Conservation (phyloP, 2,113 vertebrate species). For the Patagioenas fasciata region DNA sequence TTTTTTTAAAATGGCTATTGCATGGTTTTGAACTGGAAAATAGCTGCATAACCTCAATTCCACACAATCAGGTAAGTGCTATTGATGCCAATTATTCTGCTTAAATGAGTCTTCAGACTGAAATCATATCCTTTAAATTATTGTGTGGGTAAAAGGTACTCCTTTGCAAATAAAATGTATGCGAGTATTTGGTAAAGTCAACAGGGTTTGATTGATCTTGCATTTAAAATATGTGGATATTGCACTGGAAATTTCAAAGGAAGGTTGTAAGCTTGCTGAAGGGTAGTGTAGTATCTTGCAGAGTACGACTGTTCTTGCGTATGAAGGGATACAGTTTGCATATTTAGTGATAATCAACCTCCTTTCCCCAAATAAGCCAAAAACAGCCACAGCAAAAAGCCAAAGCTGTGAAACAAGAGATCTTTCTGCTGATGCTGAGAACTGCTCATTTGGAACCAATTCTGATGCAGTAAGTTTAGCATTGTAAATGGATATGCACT, state of each 20-base stretch:
- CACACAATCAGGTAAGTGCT: constrained; percentile 74
- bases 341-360: background rate
- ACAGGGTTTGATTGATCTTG: background rate
- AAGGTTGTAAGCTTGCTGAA: background rate
- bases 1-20: constrained; percentile 57
- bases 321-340: background rate
- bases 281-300: background rate
- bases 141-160: background rate
- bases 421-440: background rate
- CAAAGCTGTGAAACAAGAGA: background rate
- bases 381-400: rapidly evolving
- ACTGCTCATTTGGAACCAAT: background rate
- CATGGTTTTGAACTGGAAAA: constrained; percentile 56
- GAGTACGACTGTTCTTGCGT: background rate
- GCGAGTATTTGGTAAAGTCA: background rate
- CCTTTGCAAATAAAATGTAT: background rate
- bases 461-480: background rate
- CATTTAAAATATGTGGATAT: background rate
- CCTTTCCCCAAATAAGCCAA: background rate
- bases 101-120: constrained; percentile 35
- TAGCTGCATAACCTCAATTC: constrained; percentile 27
- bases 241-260: background rate
- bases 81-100: constrained; percentile 55
- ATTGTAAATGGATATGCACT: background rate
- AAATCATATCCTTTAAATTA: constrained; percentile 35